These are phyloP conservation scores for Meta bourneti DNA, from an alignment of 2,888 invertebrate genomes.

Conservation along the genomic window DNA sequence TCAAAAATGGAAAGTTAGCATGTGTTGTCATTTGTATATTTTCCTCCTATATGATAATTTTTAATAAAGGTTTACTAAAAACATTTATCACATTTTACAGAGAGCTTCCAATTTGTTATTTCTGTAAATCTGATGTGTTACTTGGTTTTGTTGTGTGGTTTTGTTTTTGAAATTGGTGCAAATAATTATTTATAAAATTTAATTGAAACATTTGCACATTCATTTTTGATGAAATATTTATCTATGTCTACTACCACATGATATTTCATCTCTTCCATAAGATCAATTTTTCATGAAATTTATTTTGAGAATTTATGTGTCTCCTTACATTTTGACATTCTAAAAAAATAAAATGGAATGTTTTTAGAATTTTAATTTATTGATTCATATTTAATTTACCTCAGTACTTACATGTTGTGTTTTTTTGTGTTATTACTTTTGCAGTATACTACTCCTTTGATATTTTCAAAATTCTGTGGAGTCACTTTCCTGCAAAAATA, in stretches of 20 bases:
- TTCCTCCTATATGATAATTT: slow-evolving; percentile 4
- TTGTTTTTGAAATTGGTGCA: no score
- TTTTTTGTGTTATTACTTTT: slow-evolving; percentile 4
- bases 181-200: no score
- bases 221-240: not conserved
- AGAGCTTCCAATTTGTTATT: not conserved
- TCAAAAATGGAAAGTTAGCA: slow-evolving; percentile 64
- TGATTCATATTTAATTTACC: not conserved
- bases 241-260: not conserved
- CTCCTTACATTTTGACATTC: not conserved
- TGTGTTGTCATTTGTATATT: slow-evolving; percentile 4
- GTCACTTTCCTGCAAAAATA: slow-evolving; percentile 49
- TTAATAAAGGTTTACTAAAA: slow-evolving; percentile 20
- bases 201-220: no score
- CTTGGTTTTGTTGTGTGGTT: not conserved
- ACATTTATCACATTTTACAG: not conserved
- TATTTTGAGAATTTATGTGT: not conserved
- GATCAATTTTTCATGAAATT: not conserved
- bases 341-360: not conserved
- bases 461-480: slow-evolving; percentile 36
- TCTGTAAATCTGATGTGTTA: not conserved
- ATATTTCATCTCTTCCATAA: not conserved
- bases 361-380: not conserved
- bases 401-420: not conserved
- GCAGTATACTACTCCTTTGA: slow-evolving; percentile 72